Base-by-base conservation (phyloP, 1,140 invertebrate species). In the Lepeophtheirus salmonis region DNA sequence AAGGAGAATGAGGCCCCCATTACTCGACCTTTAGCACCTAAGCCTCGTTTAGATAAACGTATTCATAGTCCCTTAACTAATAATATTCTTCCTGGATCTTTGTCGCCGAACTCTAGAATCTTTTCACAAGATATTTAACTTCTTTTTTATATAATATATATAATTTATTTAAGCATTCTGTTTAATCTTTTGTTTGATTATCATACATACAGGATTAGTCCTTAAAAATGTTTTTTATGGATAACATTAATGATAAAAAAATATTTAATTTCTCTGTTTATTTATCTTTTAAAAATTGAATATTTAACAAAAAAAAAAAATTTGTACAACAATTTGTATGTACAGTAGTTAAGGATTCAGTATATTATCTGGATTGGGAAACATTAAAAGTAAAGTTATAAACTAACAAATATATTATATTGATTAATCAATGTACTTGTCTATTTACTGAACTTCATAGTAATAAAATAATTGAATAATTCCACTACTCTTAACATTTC, bases 1-100 rank as follows among this genome's bases (percentile, higher is more conserved):
- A 22, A 58, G 13, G 56, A 58, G 16, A 26, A 58, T 10, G 24
- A 58, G 56, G 41, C 16, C 6, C 50, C 50, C n/a, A 22, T 18
- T 52, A 16, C 12, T 6, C n/a, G 21, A 52, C n/a, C 50, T 16
- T 16, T 18, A 10, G 50, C n/a, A 22, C 50, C 21, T 18, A 16
- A 16, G n/a, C 50, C 50, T 16, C 12, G 4, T 4, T 4, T 12
- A 16, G 4, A 12, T 18, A 52, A 16, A 52, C 50, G 10, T 16
- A 52, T 18, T 10, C 30, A 12, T 41, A 52, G 50, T 16, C 21
- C 50, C n/a, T 12, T 52, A 4, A 22, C n/a, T 6, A 22, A 18
- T 16, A n/a, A n/a, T n/a, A n/a, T n/a, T n/a, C n/a, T n/a, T n/a
- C 4, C 16, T 16, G n/a, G 50, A 52, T 16, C n/a, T 16, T 21